Percentiles rank a stretch among this genome's conserved stretches.
These are phyloP conservation scores for Leptogaster cylindrica DNA, from an alignment of 2,888 invertebrate species.

Conservation along the genomic window DNA sequence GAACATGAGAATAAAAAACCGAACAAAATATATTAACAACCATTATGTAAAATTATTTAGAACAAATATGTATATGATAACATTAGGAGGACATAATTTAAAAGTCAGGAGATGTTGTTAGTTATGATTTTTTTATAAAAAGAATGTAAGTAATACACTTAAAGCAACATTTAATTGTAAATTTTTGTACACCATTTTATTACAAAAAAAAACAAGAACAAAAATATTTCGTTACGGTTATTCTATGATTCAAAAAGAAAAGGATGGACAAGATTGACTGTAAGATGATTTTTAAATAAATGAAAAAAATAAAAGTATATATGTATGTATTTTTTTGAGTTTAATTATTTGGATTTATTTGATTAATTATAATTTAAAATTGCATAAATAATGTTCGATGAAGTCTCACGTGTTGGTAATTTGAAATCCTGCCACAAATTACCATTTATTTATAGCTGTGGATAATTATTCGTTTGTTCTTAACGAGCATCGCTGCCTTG, in stretches of 20 bases:
- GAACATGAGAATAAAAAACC: background rate
- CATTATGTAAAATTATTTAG: too few species aligned
- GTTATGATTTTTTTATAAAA: conserved; percentile 27
- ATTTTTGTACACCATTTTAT: conserved; percentile 40
- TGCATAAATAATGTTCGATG: too few species aligned
- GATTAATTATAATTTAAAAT: too few species aligned
- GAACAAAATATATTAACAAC: too few species aligned
- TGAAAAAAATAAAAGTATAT: conserved; percentile 1
- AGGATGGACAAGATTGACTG: conserved; percentile 23
- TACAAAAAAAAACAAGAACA: conserved; percentile 29
- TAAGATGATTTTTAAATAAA: conserved; percentile 39
- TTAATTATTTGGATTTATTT: background rate
- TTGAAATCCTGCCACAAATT: background rate
- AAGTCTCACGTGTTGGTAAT: conserved; percentile 1
- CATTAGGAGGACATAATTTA: background rate
- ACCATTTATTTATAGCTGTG: background rate
- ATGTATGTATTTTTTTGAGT: background rate
- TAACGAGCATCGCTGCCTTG: conserved; percentile 16
- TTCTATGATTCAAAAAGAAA: conserved; percentile 27
- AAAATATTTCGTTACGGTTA: conserved; percentile 26
- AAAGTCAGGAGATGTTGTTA: conserved; percentile 24
- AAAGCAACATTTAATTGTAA: conserved; percentile 27
- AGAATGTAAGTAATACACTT: conserved; percentile 17
- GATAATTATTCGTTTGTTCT: conserved; percentile 9
- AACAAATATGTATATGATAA: background rate